Conservation (phyloP, 2,113 vertebrate genomes). For the Oryzias woworae region DNA sequence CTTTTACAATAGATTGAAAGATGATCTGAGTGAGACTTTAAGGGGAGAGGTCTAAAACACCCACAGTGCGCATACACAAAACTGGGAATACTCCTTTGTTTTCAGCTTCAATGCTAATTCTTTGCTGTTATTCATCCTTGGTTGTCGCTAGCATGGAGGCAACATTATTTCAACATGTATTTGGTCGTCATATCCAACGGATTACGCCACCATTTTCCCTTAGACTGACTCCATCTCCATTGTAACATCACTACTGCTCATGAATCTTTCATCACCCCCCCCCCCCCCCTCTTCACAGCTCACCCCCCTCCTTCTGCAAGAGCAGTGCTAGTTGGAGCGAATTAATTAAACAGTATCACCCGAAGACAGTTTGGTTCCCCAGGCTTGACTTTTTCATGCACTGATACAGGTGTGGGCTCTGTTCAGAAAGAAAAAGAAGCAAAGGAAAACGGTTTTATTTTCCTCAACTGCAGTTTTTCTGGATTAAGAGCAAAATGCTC, state of each 20-base stretch:
- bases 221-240: conserved; percentile 37
- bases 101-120: too few species aligned
- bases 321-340: conserved; percentile 49
- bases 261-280: conserved; percentile 63
- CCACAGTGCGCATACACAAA: conserved; percentile 8
- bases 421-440: neutral
- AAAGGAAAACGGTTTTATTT: neutral
- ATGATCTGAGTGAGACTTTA: too few species aligned
- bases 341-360: conserved; percentile 61
- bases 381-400: conserved; percentile 38
- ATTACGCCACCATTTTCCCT: conserved; percentile 34
- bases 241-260: conserved; percentile 55
- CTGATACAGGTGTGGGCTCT: conserved; percentile 31
- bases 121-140: neutral
- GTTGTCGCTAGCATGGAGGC: neutral
- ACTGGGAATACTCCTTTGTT: conserved; percentile 17
- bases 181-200: conserved; percentile 22
- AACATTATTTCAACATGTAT: conserved; percentile 4
- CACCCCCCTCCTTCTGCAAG: conserved; percentile 25
- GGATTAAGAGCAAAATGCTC: neutral
- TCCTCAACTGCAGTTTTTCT: neutral
- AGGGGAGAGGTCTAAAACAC: conserved; percentile 22
- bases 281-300: conserved; percentile 10
- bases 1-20: too few species aligned
- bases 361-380: conserved; percentile 38